Percentiles rank a stretch among this genome's conserved stretches.
Evolutionary conservation across 2,888 invertebrate species (phyloP).

Genomic region (Caenorhabditis sp.): DNA sequence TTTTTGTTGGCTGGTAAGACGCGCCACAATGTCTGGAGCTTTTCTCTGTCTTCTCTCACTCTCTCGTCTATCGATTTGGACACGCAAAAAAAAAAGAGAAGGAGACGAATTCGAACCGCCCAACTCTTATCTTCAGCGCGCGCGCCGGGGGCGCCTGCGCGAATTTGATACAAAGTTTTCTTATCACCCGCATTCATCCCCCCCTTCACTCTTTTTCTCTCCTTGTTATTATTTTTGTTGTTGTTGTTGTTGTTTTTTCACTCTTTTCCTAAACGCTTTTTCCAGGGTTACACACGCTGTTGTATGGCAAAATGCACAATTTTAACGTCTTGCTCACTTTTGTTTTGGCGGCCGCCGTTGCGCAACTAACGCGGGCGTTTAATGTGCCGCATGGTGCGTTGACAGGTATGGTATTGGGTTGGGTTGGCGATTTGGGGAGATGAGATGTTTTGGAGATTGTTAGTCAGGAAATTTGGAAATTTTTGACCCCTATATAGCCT

Average conservation of each 20-base stretch:
- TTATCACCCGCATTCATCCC: neutral
- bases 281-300: neutral
- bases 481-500: too few relatives aligned
- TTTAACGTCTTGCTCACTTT: neutral
- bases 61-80: conserved; percentile 12
- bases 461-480: too few relatives aligned
- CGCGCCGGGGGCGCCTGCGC: neutral
- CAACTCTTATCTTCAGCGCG: neutral
- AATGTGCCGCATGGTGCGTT: neutral
- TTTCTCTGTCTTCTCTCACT: conserved; percentile 11
- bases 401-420: neutral
- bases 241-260: neutral
- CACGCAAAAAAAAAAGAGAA: too few relatives aligned
- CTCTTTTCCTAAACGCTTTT: neutral
- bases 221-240: neutral
- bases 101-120: too few relatives aligned
- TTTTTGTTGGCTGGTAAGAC: too few relatives aligned
- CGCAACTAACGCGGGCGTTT: neutral
- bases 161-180: neutral
- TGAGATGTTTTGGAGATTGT: too few relatives aligned
- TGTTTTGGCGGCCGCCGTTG: neutral
- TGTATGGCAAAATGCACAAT: conserved; percentile 1
- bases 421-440: too few relatives aligned
- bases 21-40: too few relatives aligned
- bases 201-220: conserved; percentile 5